phyloP scores from a whole-genome alignment of 64 coral and sea anemone genomes.

The Stichodactyla mertensii region DNA sequence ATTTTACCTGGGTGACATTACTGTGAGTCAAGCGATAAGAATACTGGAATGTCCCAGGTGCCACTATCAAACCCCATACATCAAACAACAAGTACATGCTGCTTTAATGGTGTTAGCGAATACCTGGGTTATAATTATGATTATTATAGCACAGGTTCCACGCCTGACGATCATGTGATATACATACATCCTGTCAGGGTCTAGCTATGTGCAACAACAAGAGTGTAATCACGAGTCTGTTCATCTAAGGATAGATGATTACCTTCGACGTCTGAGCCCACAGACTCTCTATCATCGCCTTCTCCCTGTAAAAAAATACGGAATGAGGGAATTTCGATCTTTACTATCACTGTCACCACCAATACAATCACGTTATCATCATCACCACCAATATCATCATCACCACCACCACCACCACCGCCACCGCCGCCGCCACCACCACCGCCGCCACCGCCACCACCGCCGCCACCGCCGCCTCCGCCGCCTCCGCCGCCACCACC shows the following conservation, averaged over 20 bases:
- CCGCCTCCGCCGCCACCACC: neutral
- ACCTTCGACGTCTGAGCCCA: constrained; percentile 76
- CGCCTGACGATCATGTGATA: constrained; percentile 18
- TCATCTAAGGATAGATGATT: neutral
- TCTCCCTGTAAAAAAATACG: constrained; percentile 60
- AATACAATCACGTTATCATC: neutral
- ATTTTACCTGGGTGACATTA: no score
- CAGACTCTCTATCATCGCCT: constrained; percentile 56
- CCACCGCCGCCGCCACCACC: no score
- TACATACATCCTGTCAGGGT: constrained; percentile 11
- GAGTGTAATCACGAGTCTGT: neutral
- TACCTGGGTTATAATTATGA: constrained; percentile 33
- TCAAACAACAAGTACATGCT: constrained; percentile 20
- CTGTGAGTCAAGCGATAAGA: no score
- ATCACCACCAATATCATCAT: neutral
- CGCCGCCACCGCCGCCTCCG: neutral
- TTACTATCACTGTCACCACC: neutral
- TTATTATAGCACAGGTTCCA: constrained; percentile 47
- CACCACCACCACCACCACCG: no score
- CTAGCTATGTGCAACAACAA: constrained; percentile 1
- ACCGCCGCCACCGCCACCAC: neutral
- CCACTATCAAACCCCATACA: constrained; percentile 75
- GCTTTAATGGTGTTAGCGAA: constrained; percentile 75
- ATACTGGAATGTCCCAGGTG: constrained; percentile 34
- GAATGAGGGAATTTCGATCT: neutral